phyloP scores from a whole-genome alignment of 2,113 vertebrate genomes.

The Connochaetes taurinus region DNA sequence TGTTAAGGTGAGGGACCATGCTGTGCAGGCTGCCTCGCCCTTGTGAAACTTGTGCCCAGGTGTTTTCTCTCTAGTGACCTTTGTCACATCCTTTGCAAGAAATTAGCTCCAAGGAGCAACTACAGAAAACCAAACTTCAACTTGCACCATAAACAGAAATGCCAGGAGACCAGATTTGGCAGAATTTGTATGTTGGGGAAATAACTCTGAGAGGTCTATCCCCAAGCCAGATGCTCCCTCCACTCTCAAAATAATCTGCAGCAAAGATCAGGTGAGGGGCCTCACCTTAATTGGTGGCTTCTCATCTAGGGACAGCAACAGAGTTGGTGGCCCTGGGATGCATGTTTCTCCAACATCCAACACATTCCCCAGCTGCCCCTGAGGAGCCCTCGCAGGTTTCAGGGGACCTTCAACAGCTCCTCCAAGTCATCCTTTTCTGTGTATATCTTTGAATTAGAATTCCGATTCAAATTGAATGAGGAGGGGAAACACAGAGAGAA shows the following conservation, averaged over 20 bases:
- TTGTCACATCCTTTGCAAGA: neutral
- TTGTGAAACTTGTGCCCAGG: neutral
- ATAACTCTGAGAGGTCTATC: neutral
- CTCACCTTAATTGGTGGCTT: neutral
- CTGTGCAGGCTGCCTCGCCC: neutral
- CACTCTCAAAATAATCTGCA: neutral
- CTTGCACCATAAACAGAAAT: neutral
- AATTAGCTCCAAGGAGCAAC: neutral
- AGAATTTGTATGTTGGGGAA: no score
- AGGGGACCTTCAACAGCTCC: neutral
- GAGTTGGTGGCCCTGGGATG: neutral
- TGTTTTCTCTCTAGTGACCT: neutral
- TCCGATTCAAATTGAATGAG: neutral
- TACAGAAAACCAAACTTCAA: neutral
- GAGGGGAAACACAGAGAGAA: neutral
- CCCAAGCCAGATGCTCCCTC: neutral
- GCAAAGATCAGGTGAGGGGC: neutral
- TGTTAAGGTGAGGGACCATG: neutral
- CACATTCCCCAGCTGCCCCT: neutral
- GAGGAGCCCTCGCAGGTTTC: neutral
- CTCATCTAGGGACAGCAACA: neutral
- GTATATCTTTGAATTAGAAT: neutral
- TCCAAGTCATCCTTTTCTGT: neutral
- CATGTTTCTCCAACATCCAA: neutral
- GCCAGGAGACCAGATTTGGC: neutral